A percentile compares a stretch with the other conserved stretches of the same genome.
Conservation (phyloP, 2,888 invertebrate genomes). For the Petrolisthes cinctipes region DNA sequence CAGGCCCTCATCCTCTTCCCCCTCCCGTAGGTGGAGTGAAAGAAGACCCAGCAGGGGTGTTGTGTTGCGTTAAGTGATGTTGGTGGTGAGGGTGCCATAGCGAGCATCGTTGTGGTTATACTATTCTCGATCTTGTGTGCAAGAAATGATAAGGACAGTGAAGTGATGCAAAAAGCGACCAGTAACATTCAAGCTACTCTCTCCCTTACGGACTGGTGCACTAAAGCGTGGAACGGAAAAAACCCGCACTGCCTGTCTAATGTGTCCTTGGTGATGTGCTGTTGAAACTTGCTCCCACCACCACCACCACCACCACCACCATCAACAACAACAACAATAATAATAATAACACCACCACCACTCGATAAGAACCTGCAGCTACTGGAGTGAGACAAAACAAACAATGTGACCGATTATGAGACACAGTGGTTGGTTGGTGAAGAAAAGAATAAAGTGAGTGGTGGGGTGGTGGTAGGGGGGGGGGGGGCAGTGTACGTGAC, state of each 20-base stretch:
- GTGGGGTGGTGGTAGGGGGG: not conserved
- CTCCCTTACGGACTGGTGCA: constrained; percentile 34
- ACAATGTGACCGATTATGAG: no score
- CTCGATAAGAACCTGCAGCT: not conserved
- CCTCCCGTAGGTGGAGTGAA: not conserved
- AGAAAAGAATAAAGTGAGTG: constrained; percentile 6
- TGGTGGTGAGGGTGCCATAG: no score
- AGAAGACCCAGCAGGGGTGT: not conserved
- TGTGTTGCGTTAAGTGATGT: not conserved
- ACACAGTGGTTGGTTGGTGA: no score
- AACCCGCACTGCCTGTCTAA: constrained; percentile 43
- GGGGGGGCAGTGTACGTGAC: no score
- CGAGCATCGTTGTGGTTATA: no score
- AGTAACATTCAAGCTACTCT: constrained; percentile 11
- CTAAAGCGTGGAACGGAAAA: constrained; percentile 49
- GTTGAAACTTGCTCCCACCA: not conserved
- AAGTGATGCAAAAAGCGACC: constrained; percentile 12
- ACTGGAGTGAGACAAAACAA: no score
- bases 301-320: not conserved
- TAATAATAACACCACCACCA: not conserved
- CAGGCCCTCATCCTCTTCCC: constrained; percentile 21
- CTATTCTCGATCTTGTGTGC: not conserved
- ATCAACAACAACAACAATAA: no score
- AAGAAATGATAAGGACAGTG: constrained; percentile 23
- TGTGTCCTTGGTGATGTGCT: not conserved